Conservation (phyloP, 2,113 vertebrate species). For the Pachypanchax playfairii region DNA sequence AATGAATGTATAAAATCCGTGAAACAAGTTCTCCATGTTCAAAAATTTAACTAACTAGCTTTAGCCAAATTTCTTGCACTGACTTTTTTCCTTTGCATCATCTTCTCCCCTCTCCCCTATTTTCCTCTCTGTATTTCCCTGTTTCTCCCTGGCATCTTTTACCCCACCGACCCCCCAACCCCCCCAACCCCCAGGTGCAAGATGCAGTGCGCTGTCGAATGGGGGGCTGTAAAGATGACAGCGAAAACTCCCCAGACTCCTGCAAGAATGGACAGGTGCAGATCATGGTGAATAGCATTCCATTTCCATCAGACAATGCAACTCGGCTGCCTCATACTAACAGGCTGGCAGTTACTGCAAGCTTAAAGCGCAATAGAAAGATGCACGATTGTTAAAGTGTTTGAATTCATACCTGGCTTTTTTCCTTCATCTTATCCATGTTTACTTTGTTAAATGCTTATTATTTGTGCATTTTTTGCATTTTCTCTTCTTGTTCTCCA, state of each 20-base stretch:
- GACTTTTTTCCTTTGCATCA: slow-evolving; percentile 47
- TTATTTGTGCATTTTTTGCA: slow-evolving; percentile 26
- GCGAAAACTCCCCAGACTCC: slow-evolving; percentile 97
- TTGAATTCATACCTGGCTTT: slow-evolving; percentile 7
- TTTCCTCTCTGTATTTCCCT: slow-evolving; percentile 4
- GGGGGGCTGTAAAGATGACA: slow-evolving; percentile 95
- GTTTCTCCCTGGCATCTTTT: slow-evolving; percentile 15
- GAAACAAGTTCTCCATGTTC: slow-evolving; percentile 20
- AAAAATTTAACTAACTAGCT: slow-evolving; percentile 35
- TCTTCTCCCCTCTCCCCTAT: slow-evolving; percentile 1
- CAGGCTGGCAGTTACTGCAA: slow-evolving; percentile 7
- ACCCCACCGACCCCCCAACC: background rate
- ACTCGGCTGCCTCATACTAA: slow-evolving; percentile 23
- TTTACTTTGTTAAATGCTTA: slow-evolving; percentile 12
- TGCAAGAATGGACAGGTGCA: slow-evolving; percentile 99
- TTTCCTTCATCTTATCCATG: slow-evolving; percentile 12
- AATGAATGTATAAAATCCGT: slow-evolving; percentile 12
- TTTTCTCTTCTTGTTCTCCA: background rate
- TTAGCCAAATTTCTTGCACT: slow-evolving; percentile 36
- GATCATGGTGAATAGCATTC: slow-evolving; percentile 95
- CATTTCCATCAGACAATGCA: slow-evolving; percentile 73
- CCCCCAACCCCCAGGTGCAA: slow-evolving; percentile 84
- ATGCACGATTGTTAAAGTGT: slow-evolving; percentile 18
- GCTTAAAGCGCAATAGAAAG: background rate
- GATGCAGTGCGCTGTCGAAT: slow-evolving; percentile 96